Evolutionary conservation across 2,113 vertebrate species (phyloP), one percentile per base, ranked within the genome.

Genomic region (Phrynosoma blainvillii): DNA sequence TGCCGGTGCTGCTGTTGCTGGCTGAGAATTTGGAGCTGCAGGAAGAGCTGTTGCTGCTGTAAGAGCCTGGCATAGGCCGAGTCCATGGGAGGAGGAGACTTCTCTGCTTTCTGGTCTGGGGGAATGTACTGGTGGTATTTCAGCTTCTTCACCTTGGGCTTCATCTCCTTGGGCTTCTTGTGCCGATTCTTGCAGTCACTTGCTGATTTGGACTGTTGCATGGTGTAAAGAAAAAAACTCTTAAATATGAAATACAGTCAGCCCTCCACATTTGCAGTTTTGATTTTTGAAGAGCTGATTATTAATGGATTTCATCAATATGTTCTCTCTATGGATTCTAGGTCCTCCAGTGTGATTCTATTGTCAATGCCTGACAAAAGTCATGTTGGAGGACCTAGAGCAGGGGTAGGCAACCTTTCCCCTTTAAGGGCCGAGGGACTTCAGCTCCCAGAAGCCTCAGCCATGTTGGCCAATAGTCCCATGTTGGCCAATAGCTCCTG

Each of bases 91-190:
- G 99, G 98, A 47, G 98, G 98, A 3, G 98, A 99, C 93, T 98
- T 99, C 95, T 99, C 99, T 0, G 97, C 98, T 94, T 99, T 99
- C 97, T 99, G 99, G 95, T 99, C 99, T 0, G 99, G 99, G 27
- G 99, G 99, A 92, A 99, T 99, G 95, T 99, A 99, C 96, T 99
- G 99, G 93, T 99, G 99, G 90, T 99, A 99, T 89, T 99, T 99
- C n/a, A 99, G 98, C 94, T 99, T 99, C 96, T 98, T 99, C 94
- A 99, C 98, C 92, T 99, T 99, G 0, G 99, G 99, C 93, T 99
- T 99, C 94, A 98, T 97, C 92, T 99, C 99, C 95, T 99, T 99
- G 92, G 98, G 98, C 91, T 99, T 99, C 94, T 99, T 99, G 97
- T 99, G 98, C 2, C 99, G 98, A 96, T 98, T 98, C 94, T 98